These are phyloP conservation scores for Yponomeuta plumbellus DNA, from an alignment of 2,888 invertebrate genomes.

Conservation along the genomic window DNA sequence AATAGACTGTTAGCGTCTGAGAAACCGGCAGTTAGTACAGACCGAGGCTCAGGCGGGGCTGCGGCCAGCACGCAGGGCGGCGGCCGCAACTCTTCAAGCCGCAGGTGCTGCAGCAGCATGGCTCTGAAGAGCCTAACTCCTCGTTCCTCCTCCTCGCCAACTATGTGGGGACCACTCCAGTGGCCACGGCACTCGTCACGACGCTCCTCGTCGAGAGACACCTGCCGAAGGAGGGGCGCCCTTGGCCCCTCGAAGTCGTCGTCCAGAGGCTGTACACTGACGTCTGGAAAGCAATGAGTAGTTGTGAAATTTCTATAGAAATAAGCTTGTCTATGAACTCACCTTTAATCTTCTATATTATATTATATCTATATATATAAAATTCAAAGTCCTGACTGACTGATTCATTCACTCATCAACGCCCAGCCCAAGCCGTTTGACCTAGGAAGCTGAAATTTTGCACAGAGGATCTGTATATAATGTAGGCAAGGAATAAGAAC, in stretches of 20 bases:
- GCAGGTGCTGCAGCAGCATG: constrained; percentile 61
- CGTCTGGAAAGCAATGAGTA: constrained; percentile 35
- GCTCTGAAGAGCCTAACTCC: constrained; percentile 69
- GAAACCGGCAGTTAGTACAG: neutral
- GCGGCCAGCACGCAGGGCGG: constrained; percentile 58
- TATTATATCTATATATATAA: no score
- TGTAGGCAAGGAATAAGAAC: no score
- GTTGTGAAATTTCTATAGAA: no score
- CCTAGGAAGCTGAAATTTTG: no score
- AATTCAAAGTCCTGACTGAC: no score
- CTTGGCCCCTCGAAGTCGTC: constrained; percentile 58
- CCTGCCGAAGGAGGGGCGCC: constrained; percentile 63
- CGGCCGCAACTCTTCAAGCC: constrained; percentile 59
- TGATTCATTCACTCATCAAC: no score
- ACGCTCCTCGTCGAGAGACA: constrained; percentile 67
- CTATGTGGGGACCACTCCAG: constrained; percentile 57
- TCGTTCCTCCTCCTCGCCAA: constrained; percentile 65
- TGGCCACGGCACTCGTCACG: constrained; percentile 70
- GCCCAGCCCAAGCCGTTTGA: no score
- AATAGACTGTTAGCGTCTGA: neutral
- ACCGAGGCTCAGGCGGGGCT: constrained; percentile 65
- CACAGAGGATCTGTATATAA: no score
- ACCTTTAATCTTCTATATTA: no score
- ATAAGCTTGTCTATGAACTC: no score
- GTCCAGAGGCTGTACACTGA: constrained; percentile 65